Evolutionary conservation across 2,888 invertebrate species (phyloP), one percentile per base, ranked within the genome.

Genomic region (Neoitamus cyanurus): DNA sequence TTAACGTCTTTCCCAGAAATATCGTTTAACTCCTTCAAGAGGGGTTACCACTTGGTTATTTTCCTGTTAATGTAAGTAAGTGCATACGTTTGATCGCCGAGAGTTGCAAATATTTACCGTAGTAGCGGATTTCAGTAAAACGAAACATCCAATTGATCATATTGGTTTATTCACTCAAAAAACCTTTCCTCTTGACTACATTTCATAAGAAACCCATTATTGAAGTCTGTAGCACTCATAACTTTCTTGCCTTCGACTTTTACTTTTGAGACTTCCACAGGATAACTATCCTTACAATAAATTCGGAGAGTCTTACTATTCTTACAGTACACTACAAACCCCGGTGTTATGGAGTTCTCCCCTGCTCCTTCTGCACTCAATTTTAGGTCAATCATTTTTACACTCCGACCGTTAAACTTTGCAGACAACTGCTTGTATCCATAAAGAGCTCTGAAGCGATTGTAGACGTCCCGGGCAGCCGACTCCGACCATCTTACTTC

Each of bases 191-290:
- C 87, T 86, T 90, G 87, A 87, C 90, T 88, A 70, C 90, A 88
- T 91, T 95, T 95, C 88, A 93, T 94, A 36, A 97, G 91, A 90
- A 94, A 98, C 7, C 98, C 98, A 92, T 97, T 97, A 90, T 94
- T 94, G 92, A 98, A 98, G 89, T 97, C 97, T 87, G 91, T 88
- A 2, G 97, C 96, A 78, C 92, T 93, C 94, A 98, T 96, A 88
- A 93, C 92, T 90, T 93, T 95, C 89, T 94, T 95, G 9, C 94
- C 94, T 87, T 94, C 92, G 85, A 97, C 90, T 88, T 94, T 93
- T 84, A 97, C 87, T 87, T 93, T 93, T 87, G 92, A 92, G 84
- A 96, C 93, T 90, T 94, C 93, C 85, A 97, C 91, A 92, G 93
- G 95, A 87, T 92, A 93, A 82, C 92, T 92, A 88, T 94, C 93